Conservation (phyloP, 2,113 vertebrate genomes). For the Actenoides hombroni region DNA sequence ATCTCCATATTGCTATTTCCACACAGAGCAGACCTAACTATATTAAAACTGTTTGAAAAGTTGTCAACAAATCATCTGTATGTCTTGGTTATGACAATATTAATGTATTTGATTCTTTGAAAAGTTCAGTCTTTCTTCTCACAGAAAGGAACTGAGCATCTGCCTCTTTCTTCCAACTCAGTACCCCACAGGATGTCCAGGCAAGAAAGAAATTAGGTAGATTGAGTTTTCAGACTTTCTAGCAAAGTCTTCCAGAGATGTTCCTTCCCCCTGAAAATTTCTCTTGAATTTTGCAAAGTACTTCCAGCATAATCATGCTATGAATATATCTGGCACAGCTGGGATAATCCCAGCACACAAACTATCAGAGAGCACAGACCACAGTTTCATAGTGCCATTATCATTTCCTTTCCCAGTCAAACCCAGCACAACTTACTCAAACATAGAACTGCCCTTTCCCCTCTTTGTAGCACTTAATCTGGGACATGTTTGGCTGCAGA, state of each 20-base stretch:
- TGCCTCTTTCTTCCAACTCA: not conserved
- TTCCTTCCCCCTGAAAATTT: not conserved
- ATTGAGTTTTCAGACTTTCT: not conserved
- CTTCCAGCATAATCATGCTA: fast-evolving
- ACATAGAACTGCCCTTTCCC: not conserved
- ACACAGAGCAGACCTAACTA: not conserved
- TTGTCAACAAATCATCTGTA: not conserved
- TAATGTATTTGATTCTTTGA: not conserved
- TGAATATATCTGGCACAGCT: not conserved
- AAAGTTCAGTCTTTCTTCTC: not conserved
- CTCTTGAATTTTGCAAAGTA: not conserved
- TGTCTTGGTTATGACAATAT: not conserved
- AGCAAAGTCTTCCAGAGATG: not conserved
- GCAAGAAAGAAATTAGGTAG: not conserved
- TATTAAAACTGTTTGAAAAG: not conserved
- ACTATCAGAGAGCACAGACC: not conserved
- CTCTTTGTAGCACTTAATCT: not conserved
- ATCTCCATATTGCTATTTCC: not conserved
- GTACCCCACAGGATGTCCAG: not conserved
- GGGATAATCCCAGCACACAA: not conserved
- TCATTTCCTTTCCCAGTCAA: not conserved
- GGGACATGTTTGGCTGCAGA: not conserved
- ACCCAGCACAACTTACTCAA: not conserved
- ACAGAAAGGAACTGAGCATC: not conserved
- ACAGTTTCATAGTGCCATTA: fast-evolving